phyloP scores from a whole-genome alignment of 2,888 invertebrate genomes.

The Tillus elongatus region DNA sequence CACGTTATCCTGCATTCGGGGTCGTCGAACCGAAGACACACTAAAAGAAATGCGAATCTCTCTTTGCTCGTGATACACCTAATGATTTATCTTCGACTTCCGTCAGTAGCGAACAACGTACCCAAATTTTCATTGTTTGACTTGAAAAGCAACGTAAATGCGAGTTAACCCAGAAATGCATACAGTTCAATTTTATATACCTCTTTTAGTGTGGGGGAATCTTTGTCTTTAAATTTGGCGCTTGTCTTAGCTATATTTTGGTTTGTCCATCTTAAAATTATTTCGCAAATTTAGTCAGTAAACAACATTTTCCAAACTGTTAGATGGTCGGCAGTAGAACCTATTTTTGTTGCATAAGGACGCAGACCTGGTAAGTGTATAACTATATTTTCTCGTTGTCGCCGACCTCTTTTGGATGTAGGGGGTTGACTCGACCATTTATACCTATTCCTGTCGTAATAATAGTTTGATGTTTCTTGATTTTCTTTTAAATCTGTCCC shows the following conservation, averaged over 20 bases:
- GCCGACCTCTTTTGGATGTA: constrained; percentile 3
- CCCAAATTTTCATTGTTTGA: neutral
- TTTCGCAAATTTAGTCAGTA: constrained; percentile 6
- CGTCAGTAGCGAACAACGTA: too few relatives aligned
- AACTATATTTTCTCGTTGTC: constrained; percentile 3
- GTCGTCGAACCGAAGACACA: constrained; percentile 6
- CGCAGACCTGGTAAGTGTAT: constrained; percentile 2
- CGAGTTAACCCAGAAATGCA: constrained; percentile 1
- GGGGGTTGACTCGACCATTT: too few relatives aligned
- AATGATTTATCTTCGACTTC: too few relatives aligned
- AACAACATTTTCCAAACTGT: constrained; percentile 5
- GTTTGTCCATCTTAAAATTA: constrained; percentile 5
- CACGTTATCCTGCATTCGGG: constrained; percentile 4
- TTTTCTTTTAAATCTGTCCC: too few relatives aligned
- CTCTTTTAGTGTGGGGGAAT: constrained; percentile 5
- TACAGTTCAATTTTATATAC: constrained; percentile 5
- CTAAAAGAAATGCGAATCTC: too few relatives aligned
- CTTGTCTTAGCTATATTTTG: constrained; percentile 4
- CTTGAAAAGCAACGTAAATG: neutral
- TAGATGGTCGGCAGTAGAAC: neutral
- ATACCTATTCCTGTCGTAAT: too few relatives aligned
- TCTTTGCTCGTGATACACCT: neutral
- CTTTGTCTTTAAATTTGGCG: neutral
- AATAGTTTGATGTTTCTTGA: too few relatives aligned
- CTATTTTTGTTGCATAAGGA: neutral